Evolutionary conservation across 2,797 vertebrate species (phyloP).

Genomic region (Sandelia bainsii): DNA sequence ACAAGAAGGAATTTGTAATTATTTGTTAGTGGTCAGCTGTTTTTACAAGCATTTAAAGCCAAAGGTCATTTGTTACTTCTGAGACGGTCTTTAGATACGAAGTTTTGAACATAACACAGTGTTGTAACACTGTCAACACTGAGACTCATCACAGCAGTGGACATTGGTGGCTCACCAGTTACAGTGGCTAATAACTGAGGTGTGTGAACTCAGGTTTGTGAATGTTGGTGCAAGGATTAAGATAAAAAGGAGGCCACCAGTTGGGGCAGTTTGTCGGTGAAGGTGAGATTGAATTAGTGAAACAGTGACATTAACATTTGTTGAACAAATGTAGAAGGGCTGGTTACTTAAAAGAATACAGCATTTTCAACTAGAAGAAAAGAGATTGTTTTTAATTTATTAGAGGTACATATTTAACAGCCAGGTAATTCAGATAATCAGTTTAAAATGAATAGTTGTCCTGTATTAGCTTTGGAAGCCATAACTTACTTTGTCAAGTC

Average conservation of each 20-base stretch:
- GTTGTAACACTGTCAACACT: neutral
- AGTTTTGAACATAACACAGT: neutral
- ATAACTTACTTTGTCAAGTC: no score
- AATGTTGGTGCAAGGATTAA: no score
- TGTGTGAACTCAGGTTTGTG: neutral
- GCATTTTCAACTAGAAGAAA: no score
- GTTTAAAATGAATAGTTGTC: no score
- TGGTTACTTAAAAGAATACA: conserved; percentile 1
- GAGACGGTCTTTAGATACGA: neutral
- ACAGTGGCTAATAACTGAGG: neutral
- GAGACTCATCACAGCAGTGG: neutral
- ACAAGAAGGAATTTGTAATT: neutral
- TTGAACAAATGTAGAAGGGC: neutral
- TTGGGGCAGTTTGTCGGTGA: neutral
- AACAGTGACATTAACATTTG: neutral
- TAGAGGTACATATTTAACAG: no score
- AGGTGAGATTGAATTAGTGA: neutral
- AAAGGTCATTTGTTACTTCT: conserved; percentile 14
- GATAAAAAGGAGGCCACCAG: neutral
- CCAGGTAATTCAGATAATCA: no score
- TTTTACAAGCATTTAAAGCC: neutral
- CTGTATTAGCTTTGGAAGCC: no score
- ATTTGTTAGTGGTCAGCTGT: conserved; percentile 4
- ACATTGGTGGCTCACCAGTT: neutral
- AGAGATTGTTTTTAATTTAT: no score